phyloP scores from a whole-genome alignment of 1,140 invertebrate genomes.

The Drosophila insularis region DNA sequence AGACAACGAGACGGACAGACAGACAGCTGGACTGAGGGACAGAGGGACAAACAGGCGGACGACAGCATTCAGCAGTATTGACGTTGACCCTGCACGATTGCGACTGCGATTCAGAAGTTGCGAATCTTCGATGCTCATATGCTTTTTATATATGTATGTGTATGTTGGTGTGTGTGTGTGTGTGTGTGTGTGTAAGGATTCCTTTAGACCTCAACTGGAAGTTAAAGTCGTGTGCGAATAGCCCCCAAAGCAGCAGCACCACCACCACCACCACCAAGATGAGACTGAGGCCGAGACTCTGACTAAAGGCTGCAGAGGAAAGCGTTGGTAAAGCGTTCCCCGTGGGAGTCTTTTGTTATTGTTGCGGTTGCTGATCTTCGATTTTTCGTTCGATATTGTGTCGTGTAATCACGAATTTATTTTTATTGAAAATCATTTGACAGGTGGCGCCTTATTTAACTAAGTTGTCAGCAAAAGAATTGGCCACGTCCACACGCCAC shows the following conservation, averaged over 20 bases:
- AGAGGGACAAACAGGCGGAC: conserved; percentile 29
- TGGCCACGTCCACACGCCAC: neutral
- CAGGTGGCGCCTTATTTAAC: conserved; percentile 81
- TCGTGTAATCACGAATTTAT: conserved; percentile 82
- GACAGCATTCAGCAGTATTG: conserved; percentile 48
- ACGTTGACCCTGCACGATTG: conserved; percentile 80
- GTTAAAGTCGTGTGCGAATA: conserved; percentile 63
- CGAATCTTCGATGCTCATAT: conserved; percentile 23
- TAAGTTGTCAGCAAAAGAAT: conserved; percentile 67
- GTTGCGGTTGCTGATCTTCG: conserved; percentile 63
- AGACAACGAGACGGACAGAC: conserved; percentile 12
- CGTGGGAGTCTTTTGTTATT: conserved; percentile 81
- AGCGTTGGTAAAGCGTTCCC: conserved; percentile 43
- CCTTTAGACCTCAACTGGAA: conserved; percentile 41
- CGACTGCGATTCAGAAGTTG: conserved; percentile 78
- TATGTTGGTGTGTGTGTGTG: conserved; percentile 29
- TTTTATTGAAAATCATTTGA: conserved; percentile 82
- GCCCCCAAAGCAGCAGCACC: conserved; percentile 21
- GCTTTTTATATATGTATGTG: neutral
- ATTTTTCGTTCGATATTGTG: conserved; percentile 75
- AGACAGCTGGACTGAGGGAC: conserved; percentile 31
- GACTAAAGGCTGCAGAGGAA: neutral
- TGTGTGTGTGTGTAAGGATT: conserved; percentile 47
- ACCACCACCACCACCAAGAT: conserved; percentile 1
- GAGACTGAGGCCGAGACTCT: neutral